Conservation (phyloP, 30 jellyfish, hydroid and myxozoan species). For the Aurelia coerulea region DNA sequence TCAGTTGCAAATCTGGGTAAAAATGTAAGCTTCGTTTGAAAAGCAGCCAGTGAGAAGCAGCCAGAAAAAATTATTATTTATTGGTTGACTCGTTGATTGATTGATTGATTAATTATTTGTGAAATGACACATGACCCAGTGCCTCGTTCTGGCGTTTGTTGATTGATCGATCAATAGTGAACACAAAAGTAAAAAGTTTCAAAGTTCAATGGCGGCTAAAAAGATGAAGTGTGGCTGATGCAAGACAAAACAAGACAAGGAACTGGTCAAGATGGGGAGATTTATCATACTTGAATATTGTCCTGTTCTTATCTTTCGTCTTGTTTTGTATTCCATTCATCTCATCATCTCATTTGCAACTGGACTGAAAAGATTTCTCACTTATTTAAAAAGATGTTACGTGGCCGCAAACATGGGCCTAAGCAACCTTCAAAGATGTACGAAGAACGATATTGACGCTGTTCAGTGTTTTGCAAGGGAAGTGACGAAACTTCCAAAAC, state of each 20-base stretch:
- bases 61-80: too few species aligned
- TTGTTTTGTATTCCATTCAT: constrained; percentile 3
- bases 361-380: background rate
- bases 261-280: background rate
- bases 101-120: too few species aligned
- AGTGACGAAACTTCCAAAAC: constrained; percentile 24
- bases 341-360: background rate
- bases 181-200: too few species aligned
- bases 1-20: too few species aligned
- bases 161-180: too few species aligned
- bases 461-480: background rate
- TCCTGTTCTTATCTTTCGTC: background rate
- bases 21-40: too few species aligned
- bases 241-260: background rate
- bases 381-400: background rate
- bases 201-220: too few species aligned
- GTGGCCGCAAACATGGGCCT: background rate
- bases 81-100: too few species aligned
- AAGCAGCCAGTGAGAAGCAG: too few species aligned
- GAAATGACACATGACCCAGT: too few species aligned
- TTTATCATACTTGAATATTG: background rate
- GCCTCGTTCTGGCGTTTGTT: too few species aligned
- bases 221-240: too few species aligned
- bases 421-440: background rate
- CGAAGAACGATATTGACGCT: background rate